A percentile compares a stretch with the other conserved stretches of the same genome.
Conservation (phyloP, 2,113 vertebrate species). For the Calyptomena viridis region DNA sequence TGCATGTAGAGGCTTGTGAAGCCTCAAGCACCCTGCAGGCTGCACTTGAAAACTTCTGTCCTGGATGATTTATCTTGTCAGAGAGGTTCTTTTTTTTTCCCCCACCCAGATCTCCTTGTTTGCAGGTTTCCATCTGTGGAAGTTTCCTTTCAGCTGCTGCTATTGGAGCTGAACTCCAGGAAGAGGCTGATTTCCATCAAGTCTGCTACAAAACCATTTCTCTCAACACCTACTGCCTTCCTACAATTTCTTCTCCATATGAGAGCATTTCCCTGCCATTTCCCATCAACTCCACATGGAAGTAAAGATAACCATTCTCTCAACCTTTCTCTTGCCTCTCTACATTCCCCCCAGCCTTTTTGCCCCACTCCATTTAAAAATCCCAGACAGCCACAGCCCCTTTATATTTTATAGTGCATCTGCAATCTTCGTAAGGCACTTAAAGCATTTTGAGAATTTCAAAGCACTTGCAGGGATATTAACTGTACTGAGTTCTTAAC, state of each 20-base stretch:
- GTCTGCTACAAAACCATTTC: background rate
- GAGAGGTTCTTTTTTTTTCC: background rate
- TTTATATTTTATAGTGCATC: background rate
- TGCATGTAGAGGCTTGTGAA: background rate
- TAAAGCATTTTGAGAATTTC: background rate
- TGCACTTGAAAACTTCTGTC: background rate
- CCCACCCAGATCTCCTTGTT: background rate
- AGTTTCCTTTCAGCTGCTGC: background rate
- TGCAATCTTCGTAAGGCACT: background rate
- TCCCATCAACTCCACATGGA: background rate
- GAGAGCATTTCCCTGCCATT: background rate
- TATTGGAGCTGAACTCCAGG: background rate
- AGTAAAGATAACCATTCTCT: background rate
- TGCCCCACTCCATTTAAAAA: background rate
- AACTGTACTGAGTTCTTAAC: background rate
- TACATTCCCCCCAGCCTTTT: background rate
- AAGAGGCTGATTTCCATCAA: background rate
- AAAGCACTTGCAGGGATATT: background rate
- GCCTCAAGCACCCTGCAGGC: background rate
- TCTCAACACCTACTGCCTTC: background rate
- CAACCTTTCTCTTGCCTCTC: background rate
- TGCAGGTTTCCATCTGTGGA: background rate
- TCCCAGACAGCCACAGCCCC: background rate
- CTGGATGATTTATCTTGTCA: background rate
- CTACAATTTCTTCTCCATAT: background rate